Percentiles rank a stretch among this genome's conserved stretches.
Conservation (phyloP, 2,888 invertebrate genomes). For the Andrena fulva region DNA sequence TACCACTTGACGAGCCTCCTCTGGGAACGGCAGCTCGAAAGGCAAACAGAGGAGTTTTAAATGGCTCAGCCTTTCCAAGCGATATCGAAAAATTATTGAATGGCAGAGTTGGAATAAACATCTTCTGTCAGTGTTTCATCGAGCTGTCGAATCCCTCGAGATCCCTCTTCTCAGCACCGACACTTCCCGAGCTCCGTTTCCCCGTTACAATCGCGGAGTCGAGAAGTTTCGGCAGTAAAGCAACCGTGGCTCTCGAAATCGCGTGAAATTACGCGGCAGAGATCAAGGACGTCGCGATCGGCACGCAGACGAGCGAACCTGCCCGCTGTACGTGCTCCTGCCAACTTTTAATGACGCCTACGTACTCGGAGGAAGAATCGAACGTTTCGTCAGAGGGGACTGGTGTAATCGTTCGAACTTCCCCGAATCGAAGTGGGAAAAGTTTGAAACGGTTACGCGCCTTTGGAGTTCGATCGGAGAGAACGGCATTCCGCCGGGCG, state of each 20-base stretch:
- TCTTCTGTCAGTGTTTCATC: slow-evolving; percentile 13
- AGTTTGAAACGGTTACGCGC: neutral
- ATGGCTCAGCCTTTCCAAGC: neutral
- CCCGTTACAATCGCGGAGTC: slow-evolving; percentile 50
- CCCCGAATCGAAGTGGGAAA: neutral
- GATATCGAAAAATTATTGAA: neutral
- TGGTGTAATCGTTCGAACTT: neutral
- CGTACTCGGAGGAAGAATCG: neutral
- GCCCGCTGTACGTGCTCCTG: no score
- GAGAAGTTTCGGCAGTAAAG: slow-evolving; percentile 42
- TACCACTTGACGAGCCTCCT: slow-evolving; percentile 10
- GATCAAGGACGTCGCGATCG: slow-evolving; percentile 21
- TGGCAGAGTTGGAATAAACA: slow-evolving; percentile 10
- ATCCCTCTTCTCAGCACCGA: neutral
- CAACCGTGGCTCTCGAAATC: slow-evolving; percentile 34
- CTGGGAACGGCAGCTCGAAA: slow-evolving; percentile 6
- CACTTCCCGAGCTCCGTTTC: slow-evolving; percentile 43
- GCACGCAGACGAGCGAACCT: neutral
- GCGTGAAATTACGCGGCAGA: slow-evolving; percentile 29
- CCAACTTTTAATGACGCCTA: slow-evolving; percentile 13
- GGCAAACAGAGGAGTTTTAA: slow-evolving; percentile 17
- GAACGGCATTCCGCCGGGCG: neutral
- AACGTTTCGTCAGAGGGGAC: neutral
- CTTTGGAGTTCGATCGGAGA: neutral
- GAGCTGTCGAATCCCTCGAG: slow-evolving; percentile 13